Base-by-base conservation (phyloP, 2,113 vertebrate species). In the Nothobranchius kuhntae region DNA sequence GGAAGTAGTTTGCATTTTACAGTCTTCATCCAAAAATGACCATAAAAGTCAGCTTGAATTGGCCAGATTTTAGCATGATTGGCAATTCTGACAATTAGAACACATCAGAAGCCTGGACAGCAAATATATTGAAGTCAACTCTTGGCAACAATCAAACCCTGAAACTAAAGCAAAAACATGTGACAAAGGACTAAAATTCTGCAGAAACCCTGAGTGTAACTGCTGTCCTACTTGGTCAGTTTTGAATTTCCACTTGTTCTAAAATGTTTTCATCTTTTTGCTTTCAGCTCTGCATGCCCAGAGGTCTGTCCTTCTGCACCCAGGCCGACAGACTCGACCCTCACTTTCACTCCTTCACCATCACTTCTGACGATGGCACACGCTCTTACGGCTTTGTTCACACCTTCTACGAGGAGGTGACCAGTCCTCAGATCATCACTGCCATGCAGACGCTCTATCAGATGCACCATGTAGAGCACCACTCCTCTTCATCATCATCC, bases 381-480 rank as follows among this genome's bases (percentile, higher is more conserved):
- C 95, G 95, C 10, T 96, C 94, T 0, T 99, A 99, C 0, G 98
- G 97, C 35, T 98, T 98, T 6, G 97, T 97, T 51, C 96, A 96
- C 85, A 98, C 96, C 0, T 99, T 98, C 87, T 99, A 93, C 0
- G 98, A 99, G 85, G 96, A 98, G 88, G 96, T 99, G 67, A 96
- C 94, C 0, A 95, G 95, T 73, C 90, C 95, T 79, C 94, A 94
- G 46, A 96, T 99, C 78, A 95, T 96, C 86, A 93, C 95, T 0
- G 98, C 98, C 61, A 99, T 99, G 98, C 96, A 98, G 83, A 97
- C 96, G 0, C 94, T 99, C 4, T 96, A 94, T 87, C 96, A 96
- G 89, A 99, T 99, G 98, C 96, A 99, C 89, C 94, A 96, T 0
- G 97, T 96, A 0, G 97, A 98, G 91, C 96, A 93, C 48, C 92